These are phyloP conservation scores for Bradypodion ventrale DNA, from an alignment of 2,797 vertebrate species.

Conservation along the genomic window DNA sequence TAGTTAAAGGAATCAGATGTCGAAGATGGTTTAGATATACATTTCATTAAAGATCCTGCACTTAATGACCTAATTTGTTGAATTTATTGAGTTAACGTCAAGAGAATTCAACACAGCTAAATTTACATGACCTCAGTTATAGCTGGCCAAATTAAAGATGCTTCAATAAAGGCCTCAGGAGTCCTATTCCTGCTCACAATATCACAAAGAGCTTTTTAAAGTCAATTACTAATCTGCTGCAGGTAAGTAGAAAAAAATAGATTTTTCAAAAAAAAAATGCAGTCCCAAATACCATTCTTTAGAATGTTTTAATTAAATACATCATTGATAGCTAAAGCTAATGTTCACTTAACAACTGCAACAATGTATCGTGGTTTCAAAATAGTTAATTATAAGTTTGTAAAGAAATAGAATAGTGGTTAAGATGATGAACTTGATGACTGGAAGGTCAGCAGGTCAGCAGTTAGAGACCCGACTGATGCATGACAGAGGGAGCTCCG, in stretches of 20 bases:
- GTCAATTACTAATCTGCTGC: slow-evolving; percentile 45
- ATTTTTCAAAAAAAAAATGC: not conserved
- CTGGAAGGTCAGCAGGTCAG: too few relatives aligned
- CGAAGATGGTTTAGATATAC: slow-evolving; percentile 26
- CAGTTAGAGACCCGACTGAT: too few relatives aligned
- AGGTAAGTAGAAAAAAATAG: slow-evolving; percentile 42
- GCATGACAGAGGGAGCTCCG: too few relatives aligned
- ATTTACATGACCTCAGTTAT: slow-evolving; percentile 56
- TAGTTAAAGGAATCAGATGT: slow-evolving; percentile 6
- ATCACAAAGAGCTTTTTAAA: slow-evolving; percentile 57
- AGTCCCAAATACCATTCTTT: slow-evolving; percentile 27
- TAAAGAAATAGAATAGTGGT: not conserved
- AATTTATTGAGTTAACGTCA: slow-evolving; percentile 59
- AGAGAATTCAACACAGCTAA: slow-evolving; percentile 50
- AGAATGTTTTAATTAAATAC: slow-evolving; percentile 35
- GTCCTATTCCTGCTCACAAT: slow-evolving; percentile 54
- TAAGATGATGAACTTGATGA: too few relatives aligned
- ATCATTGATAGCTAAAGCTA: slow-evolving; percentile 10
- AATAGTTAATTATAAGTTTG: not conserved
- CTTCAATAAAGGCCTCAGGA: slow-evolving; percentile 49
- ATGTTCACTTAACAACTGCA: not conserved
- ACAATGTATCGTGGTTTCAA: not conserved
- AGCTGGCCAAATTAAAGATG: slow-evolving; percentile 50
- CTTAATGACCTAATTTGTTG: slow-evolving; percentile 53
- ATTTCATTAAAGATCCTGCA: slow-evolving; percentile 19